Conservation (phyloP, 2,113 vertebrate species). For the Rynchops niger region DNA sequence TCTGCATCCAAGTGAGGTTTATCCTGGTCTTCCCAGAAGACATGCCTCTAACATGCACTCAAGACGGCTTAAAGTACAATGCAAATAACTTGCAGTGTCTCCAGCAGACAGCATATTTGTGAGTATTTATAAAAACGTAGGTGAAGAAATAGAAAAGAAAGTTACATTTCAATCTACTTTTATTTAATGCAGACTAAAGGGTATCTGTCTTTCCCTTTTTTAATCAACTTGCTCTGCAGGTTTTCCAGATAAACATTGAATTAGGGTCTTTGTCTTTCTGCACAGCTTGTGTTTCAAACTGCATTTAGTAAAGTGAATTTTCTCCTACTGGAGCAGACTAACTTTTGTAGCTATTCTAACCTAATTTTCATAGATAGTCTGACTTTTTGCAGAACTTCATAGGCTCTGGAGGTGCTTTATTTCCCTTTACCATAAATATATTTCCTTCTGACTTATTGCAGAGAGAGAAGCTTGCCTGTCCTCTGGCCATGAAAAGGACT, state of each 20-base stretch:
- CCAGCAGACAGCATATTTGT: not conserved
- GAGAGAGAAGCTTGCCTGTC: not conserved
- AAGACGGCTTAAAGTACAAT: not conserved
- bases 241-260: not conserved
- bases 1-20: not conserved
- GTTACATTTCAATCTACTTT: not conserved
- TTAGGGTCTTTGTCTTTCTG: not conserved
- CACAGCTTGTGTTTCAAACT: not conserved
- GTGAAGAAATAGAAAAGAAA: not conserved
- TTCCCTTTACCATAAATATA: not conserved
- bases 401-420: not conserved
- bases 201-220: not conserved
- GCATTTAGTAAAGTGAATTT: not conserved
- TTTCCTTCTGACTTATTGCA: not conserved
- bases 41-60: not conserved
- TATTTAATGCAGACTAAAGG: not conserved
- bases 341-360: not conserved
- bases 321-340: not conserved
- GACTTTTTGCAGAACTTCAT: not conserved
- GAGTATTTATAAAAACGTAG: not conserved
- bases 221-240: not conserved
- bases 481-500: not conserved
- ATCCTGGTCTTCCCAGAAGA: not conserved
- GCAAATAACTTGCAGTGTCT: not conserved
- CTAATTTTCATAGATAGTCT: not conserved